Percentiles rank a stretch among this genome's conserved stretches.
Conservation (phyloP, 2,113 vertebrate species). For the Tenrec ecaudatus region DNA sequence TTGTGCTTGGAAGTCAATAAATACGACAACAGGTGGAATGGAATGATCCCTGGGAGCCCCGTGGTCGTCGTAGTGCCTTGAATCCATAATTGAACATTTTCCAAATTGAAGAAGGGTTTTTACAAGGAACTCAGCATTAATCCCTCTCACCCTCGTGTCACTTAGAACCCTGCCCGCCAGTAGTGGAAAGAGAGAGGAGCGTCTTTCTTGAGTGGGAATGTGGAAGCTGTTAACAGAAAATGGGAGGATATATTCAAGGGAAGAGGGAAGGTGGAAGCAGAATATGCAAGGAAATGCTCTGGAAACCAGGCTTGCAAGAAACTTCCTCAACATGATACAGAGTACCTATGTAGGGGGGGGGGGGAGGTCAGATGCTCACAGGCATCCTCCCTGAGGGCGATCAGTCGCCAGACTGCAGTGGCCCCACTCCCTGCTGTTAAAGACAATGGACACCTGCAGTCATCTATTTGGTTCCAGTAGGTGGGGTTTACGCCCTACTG, state of each 20-base stretch:
- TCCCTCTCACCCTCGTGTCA: neutral
- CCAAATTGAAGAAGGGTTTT: conserved; percentile 12
- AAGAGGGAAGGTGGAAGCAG: neutral
- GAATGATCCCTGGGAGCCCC: neutral
- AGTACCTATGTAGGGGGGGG: no score
- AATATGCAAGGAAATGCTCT: neutral
- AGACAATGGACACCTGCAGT: no score
- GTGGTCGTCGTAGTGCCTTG: neutral
- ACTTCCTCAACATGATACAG: neutral
- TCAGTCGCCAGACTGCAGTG: no score
- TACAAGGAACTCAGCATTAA: neutral
- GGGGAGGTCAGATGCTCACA: no score
- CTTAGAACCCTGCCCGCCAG: neutral
- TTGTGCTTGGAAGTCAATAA: conserved; percentile 39
- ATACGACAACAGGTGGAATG: neutral
- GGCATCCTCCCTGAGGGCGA: no score
- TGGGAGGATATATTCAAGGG: neutral
- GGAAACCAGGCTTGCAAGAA: neutral
- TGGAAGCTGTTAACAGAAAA: neutral
- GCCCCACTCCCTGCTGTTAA: no score
- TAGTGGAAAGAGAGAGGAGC: neutral
- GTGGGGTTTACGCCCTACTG: no score
- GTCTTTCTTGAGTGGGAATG: neutral
- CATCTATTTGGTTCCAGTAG: no score
- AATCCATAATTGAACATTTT: conserved; percentile 44